Percentiles rank a stretch among this genome's conserved stretches.
phyloP scores from a whole-genome alignment of 2,888 invertebrate species.

The Globia sparganii region DNA sequence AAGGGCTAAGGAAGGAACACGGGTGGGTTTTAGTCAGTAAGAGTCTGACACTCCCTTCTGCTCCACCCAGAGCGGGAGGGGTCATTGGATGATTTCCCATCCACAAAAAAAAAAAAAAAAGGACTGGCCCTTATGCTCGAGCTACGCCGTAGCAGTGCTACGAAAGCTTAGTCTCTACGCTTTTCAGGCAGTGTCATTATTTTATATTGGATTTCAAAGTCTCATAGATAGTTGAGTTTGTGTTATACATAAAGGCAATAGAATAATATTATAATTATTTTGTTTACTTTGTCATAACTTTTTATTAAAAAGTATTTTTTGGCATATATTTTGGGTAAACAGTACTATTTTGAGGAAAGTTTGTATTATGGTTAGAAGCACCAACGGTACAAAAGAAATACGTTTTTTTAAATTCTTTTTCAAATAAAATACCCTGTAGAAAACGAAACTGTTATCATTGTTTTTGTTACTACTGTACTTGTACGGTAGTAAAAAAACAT shows the following conservation, averaged over 20 bases:
- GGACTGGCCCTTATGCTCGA: neutral
- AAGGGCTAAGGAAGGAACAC: too few relatives aligned
- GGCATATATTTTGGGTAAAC: neutral
- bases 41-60: too few relatives aligned
- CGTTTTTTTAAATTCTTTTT: neutral
- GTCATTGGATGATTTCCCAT: too few relatives aligned
- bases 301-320: neutral
- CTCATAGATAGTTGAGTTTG: neutral
- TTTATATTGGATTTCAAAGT: neutral
- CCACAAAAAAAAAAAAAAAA: too few relatives aligned
- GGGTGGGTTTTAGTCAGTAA: too few relatives aligned
- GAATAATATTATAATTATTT: neutral
- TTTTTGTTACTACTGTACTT: too few relatives aligned
- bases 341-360: neutral
- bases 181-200: neutral
- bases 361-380: neutral
- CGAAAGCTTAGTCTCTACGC: neutral
- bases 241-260: neutral
- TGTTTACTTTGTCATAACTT: neutral
- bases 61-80: too few relatives aligned
- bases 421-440: neutral
- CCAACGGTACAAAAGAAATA: neutral
- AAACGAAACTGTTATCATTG: too few relatives aligned
- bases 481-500: neutral
- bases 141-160: slow-evolving; percentile 38